Evolutionary conservation across 2,888 invertebrate genomes (phyloP).

Genomic region (Perdita meconis): DNA sequence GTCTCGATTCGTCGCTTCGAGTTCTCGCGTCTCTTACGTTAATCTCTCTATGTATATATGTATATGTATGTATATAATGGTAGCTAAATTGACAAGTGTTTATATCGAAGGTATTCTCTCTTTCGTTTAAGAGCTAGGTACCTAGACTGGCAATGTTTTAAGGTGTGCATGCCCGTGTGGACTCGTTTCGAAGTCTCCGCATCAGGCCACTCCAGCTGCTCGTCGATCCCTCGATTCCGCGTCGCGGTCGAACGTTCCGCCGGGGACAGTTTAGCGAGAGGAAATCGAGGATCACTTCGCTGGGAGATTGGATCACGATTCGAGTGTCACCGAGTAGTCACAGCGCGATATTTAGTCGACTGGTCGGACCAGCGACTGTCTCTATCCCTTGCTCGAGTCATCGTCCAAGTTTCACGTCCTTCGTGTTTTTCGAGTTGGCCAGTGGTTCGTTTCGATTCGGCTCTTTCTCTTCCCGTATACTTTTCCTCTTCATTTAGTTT

Average conservation of each 20-base stretch:
- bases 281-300: constrained; percentile 45
- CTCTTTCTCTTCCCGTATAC: neutral
- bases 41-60: constrained; percentile 74
- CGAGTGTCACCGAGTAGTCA: constrained; percentile 71
- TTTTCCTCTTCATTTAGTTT: neutral
- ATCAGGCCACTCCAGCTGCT: constrained; percentile 12
- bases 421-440: neutral
- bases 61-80: constrained; percentile 68
- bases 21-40: constrained; percentile 66
- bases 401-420: constrained; percentile 13
- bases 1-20: constrained; percentile 54
- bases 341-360: constrained; percentile 71
- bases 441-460: neutral
- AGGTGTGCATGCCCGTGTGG: constrained; percentile 66
- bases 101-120: constrained; percentile 77
- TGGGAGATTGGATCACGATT: constrained; percentile 38
- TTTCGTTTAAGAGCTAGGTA: constrained; percentile 74
- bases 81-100: constrained; percentile 84
- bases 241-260: constrained; percentile 29
- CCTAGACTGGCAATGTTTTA: constrained; percentile 80
- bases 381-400: constrained; percentile 22
- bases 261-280: constrained; percentile 48
- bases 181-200: constrained; percentile 30
- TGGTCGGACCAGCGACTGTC: constrained; percentile 50
- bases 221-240: constrained; percentile 6